Evolutionary conservation across 2,797 vertebrate species (phyloP).

Genomic region (Crax fasciolata): DNA sequence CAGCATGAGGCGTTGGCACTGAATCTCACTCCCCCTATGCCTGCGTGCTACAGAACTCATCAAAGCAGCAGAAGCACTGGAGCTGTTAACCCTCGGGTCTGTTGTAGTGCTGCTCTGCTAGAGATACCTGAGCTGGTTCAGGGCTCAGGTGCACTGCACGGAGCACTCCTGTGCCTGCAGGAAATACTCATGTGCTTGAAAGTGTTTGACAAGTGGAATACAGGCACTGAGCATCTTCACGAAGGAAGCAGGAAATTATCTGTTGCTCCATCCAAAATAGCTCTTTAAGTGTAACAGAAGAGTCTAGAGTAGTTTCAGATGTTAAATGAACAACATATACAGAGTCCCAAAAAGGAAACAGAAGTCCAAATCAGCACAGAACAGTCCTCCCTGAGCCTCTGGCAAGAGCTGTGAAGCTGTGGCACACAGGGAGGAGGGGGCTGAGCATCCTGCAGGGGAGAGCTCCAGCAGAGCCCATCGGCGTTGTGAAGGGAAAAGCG

Average conservation of each 20-base stretch:
- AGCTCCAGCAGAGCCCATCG: not conserved
- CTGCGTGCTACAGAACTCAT: not conserved
- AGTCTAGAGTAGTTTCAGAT: not conserved
- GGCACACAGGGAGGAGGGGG: accelerated
- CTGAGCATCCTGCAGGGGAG: accelerated
- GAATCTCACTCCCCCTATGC: not conserved
- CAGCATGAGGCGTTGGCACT: not conserved
- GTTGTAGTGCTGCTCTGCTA: not conserved
- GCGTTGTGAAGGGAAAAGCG: accelerated
- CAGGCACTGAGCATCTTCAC: not conserved
- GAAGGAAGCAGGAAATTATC: not conserved
- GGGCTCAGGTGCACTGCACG: not conserved
- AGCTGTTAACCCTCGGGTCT: not conserved
- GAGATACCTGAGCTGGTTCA: not conserved
- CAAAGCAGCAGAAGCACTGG: not conserved
- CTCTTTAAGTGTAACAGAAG: not conserved
- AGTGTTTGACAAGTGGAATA: too few relatives aligned
- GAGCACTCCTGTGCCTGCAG: not conserved
- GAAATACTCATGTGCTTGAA: not conserved
- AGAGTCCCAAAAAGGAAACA: not conserved
- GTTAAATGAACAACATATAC: not conserved
- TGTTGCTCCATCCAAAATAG: not conserved
- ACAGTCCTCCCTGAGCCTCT: not conserved
- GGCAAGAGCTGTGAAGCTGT: not conserved
- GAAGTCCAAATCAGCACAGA: not conserved